Conservation (phyloP, 2,113 vertebrate genomes). For the Crotalus viridis region DNA sequence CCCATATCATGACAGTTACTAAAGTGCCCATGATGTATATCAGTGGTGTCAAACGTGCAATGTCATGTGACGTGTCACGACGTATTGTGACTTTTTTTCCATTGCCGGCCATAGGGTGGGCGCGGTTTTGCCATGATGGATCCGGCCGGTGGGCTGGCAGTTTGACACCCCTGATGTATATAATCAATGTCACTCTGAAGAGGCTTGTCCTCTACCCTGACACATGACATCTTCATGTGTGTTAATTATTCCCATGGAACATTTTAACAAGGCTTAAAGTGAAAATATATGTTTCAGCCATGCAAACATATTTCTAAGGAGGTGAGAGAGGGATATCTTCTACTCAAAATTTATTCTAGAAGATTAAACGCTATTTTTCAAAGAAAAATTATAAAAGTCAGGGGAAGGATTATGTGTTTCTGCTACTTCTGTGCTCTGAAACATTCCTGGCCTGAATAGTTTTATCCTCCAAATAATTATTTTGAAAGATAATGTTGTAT, state of each 20-base stretch:
- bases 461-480: neutral
- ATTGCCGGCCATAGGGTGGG: too few relatives aligned
- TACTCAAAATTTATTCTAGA: neutral
- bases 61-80: too few relatives aligned
- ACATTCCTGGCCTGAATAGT: neutral
- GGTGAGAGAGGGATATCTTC: neutral
- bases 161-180: too few relatives aligned
- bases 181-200: neutral
- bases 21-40: neutral
- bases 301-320: neutral
- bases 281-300: neutral
- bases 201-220: neutral
- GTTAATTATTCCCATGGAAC: neutral
- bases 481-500: neutral
- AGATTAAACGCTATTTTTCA: neutral
- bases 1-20: neutral
- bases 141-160: too few relatives aligned
- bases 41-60: too few relatives aligned
- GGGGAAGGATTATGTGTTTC: neutral
- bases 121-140: too few relatives aligned
- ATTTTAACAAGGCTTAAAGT: neutral
- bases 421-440: neutral
- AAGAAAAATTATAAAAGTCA: neutral
- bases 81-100: too few relatives aligned
- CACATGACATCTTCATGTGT: neutral